These are phyloP conservation scores for Megaceryle maxima DNA, from an alignment of 2,113 vertebrate species.

Conservation along the genomic window DNA sequence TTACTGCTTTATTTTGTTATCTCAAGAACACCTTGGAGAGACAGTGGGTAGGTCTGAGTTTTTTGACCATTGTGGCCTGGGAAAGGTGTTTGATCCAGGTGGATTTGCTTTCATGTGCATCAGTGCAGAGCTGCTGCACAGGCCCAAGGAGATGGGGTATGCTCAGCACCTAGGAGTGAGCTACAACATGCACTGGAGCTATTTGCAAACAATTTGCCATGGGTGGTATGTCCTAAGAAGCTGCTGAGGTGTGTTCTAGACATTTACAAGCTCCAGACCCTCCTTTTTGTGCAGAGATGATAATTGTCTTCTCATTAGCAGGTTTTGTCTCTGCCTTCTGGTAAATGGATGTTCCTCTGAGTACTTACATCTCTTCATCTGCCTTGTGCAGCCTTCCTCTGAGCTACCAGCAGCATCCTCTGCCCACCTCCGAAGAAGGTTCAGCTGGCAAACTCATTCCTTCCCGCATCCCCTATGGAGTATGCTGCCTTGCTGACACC, in stretches of 20 bases:
- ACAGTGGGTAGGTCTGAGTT: rapidly evolving
- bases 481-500: neutral
- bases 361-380: neutral
- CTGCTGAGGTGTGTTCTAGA: neutral
- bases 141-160: neutral
- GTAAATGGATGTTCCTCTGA: neutral
- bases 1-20: neutral
- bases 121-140: rapidly evolving
- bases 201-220: neutral
- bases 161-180: neutral
- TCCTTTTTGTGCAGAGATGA: neutral
- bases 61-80: neutral
- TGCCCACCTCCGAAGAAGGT: neutral
- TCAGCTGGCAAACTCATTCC: neutral
- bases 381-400: neutral
- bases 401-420: neutral
- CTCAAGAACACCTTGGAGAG: neutral
- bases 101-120: neutral
- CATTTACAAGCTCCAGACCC: neutral
- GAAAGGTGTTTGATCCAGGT: neutral
- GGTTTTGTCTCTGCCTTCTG: neutral
- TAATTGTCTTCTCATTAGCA: neutral
- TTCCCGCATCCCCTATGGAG: neutral
- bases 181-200: neutral
- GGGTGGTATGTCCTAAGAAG: neutral